These are phyloP conservation scores for Cerastis rubricosa DNA, from an alignment of 2,888 invertebrate species.

Conservation along the genomic window DNA sequence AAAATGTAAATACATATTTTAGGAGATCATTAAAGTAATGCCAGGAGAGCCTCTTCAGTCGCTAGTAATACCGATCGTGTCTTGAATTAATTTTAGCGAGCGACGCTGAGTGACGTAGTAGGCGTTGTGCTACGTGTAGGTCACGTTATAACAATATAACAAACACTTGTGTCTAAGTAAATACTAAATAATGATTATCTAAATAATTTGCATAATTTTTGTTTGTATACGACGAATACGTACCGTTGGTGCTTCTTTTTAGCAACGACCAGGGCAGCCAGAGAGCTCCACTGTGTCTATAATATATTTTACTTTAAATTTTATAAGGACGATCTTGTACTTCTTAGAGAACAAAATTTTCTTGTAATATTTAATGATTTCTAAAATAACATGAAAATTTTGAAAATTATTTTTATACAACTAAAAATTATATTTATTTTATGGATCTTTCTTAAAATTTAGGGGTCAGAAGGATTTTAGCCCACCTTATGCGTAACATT, in stretches of 20 bases:
- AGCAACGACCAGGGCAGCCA: not conserved
- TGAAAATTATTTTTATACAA: too few species aligned
- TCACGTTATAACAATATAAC: conserved; percentile 31
- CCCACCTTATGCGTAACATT: conserved; percentile 88
- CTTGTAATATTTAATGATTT: too few species aligned
- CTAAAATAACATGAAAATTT: too few species aligned
- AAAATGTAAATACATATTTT: conserved; percentile 58
- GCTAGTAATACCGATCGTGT: conserved; percentile 72
- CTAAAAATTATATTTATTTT: too few species aligned
- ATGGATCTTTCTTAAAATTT: conserved; percentile 79
- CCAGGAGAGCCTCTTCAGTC: conserved; percentile 68
- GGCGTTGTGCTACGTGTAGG: conserved; percentile 21
- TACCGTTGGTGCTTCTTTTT: not conserved
- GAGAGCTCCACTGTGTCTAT: not conserved
- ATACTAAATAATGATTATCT: conserved; percentile 6
- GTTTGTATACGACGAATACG: not conserved
- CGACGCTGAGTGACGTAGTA: conserved; percentile 40
- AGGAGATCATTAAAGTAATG: conserved; percentile 61
- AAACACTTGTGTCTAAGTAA: conserved; percentile 23
- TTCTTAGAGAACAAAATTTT: too few species aligned
- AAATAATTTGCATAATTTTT: conserved; percentile 13
- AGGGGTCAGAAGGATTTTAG: conserved; percentile 86
- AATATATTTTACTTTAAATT: too few species aligned
- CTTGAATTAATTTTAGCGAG: conserved; percentile 71
- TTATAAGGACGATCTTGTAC: too few species aligned